Evolutionary conservation across 2,888 invertebrate genomes (phyloP), one percentile per base, ranked within the genome.

Genomic region (Calameuta pallipes): DNA sequence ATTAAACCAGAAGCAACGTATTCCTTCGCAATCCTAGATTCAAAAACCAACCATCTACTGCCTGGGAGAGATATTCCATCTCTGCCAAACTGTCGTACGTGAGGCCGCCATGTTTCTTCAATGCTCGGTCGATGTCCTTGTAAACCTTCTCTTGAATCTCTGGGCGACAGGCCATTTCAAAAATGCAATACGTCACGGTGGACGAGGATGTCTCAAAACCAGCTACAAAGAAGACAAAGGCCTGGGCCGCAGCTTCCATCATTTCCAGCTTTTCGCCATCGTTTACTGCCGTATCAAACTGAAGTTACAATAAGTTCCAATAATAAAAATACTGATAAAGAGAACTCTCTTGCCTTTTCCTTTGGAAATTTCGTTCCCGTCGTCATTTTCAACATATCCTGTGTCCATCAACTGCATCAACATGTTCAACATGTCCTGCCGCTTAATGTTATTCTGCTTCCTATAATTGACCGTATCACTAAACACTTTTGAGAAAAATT

Each of bases 181-280:
- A 94, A 0, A 93, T 91, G 0, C 93, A 91, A 80, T 94, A 94
- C 80, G 93, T 92, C 4, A 95, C 92, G 0, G 94, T 93, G 0
- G 94, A 93, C 0, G 95, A 94, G 0, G 94, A 94, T 0, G 95
- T 94, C 86, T 94, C 94, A 82, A 94, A 94, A 0, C 95, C 95
- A 23, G 94, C 94, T n/a, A 93, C 89, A 91, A 94, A 93, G 86
- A 94, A 94, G 31, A 94, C 85, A 88, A 94, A 93, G 0, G 93
- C 92, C 79, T 94, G 94, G 0, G 94, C 93, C 0, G 92, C 92
- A 41, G 94, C 91, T 77, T 93, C 92, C 13, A 90, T 91, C 87
- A 93, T 92, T 2, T 92, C 4, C 30, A 70, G 11, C 11, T 11
- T 37, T 13, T 13, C n/a, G 9, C 1, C 30, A 3, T 70, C 30